phyloP scores from a whole-genome alignment of 2,113 vertebrate species.

The Hypocryptadius cinnamomeus region DNA sequence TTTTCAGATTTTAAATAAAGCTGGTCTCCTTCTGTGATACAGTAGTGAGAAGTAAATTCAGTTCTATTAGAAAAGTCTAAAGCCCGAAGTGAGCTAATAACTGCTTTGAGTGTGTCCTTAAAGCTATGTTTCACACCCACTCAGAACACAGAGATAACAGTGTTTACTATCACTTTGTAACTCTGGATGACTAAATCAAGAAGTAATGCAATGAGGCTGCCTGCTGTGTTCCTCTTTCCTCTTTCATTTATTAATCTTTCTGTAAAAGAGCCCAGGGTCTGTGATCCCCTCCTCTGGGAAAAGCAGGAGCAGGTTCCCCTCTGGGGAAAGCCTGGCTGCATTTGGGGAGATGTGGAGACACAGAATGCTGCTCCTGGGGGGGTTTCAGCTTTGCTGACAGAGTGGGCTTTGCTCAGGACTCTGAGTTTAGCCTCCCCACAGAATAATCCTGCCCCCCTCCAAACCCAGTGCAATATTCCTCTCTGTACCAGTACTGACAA shows the following conservation, averaged over 20 bases:
- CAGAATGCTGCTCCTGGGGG: background rate
- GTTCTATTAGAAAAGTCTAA: background rate
- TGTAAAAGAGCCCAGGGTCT: background rate
- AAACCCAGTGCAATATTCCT: background rate
- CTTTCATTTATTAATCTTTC: background rate
- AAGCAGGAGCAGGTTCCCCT: background rate
- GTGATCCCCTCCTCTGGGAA: background rate
- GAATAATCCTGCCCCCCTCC: background rate
- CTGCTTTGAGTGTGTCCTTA: background rate
- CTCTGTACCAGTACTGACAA: background rate
- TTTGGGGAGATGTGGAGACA: background rate
- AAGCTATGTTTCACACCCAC: background rate
- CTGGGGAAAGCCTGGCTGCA: background rate
- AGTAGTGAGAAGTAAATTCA: background rate
- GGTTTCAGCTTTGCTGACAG: background rate
- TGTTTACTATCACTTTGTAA: conserved; percentile 31
- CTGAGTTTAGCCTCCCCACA: background rate
- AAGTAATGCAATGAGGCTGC: conserved; percentile 3
- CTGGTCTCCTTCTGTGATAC: background rate
- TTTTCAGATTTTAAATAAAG: background rate
- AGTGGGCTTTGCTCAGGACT: background rate
- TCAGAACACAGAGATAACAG: conserved; percentile 32
- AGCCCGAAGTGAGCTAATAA: background rate
- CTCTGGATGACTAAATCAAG: conserved; percentile 1
- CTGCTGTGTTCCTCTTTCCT: background rate